Conservation (phyloP, 2,113 vertebrate species). For the Strigops habroptila region DNA sequence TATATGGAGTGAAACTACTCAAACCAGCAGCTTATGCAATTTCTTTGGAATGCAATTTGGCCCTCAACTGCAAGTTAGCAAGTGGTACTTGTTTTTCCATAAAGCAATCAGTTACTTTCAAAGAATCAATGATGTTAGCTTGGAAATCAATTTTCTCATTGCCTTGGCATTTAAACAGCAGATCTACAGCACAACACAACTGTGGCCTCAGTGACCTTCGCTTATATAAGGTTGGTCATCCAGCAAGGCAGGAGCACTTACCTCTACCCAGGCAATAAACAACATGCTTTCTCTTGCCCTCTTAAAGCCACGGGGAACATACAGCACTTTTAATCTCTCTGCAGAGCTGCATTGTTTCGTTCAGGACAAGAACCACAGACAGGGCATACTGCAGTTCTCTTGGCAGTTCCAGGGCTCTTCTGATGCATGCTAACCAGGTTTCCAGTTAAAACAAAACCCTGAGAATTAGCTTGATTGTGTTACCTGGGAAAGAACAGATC, state of each 20-base stretch:
- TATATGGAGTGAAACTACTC: slow-evolving; percentile 15
- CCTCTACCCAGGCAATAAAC: background rate
- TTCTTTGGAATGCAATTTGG: slow-evolving; percentile 43
- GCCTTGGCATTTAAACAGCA: background rate
- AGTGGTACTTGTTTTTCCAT: slow-evolving; percentile 7
- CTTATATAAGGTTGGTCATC: background rate
- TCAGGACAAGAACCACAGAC: background rate
- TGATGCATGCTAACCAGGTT: background rate
- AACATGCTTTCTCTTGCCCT: background rate
- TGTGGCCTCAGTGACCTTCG: background rate
- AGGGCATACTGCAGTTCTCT: background rate
- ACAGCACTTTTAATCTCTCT: background rate
- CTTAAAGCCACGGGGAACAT: background rate
- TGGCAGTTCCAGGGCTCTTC: background rate
- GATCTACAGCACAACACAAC: background rate
- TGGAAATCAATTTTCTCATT: slow-evolving; percentile 10
- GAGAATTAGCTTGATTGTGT: background rate
- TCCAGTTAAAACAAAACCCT: background rate
- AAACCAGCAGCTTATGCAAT: slow-evolving; percentile 39
- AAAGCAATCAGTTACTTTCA: background rate
- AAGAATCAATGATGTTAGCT: slow-evolving; percentile 7
- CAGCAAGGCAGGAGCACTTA: background rate
- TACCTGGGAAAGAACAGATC: background rate
- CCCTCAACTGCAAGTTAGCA: slow-evolving; percentile 1
- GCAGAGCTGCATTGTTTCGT: background rate